Percentiles rank a stretch among this genome's conserved stretches.
Evolutionary conservation across 2,888 invertebrate species (phyloP).

Genomic region (Terebella lapidaria): DNA sequence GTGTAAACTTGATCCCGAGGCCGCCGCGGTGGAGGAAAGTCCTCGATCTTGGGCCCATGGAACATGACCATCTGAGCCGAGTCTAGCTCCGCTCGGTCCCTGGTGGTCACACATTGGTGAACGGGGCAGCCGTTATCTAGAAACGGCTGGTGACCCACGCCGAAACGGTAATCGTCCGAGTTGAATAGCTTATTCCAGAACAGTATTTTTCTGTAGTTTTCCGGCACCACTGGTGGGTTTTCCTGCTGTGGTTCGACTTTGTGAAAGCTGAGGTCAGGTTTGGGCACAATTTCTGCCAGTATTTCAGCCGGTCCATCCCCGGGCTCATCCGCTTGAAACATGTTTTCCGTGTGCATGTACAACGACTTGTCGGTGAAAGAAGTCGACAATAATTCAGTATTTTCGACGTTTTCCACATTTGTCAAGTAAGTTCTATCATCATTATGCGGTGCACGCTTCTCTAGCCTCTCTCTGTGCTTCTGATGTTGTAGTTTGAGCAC

Average conservation of each 20-base stretch:
- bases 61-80: constrained; percentile 2
- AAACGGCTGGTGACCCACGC: constrained; percentile 18
- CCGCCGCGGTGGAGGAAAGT: background rate
- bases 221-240: no score
- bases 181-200: constrained; percentile 18
- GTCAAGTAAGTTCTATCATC: no score
- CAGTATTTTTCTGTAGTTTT: no score
- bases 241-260: background rate
- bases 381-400: no score
- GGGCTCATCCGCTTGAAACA: background rate
- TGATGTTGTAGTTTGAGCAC: background rate
- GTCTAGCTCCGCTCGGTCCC: background rate
- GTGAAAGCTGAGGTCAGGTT: background rate
- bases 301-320: background rate
- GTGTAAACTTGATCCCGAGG: background rate
- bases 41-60: constrained; percentile 1
- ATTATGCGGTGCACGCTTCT: no score
- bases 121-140: constrained; percentile 16
- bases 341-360: no score
- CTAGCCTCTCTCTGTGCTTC: background rate
- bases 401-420: no score
- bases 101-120: background rate
- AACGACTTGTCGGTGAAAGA: no score
- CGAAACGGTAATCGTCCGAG: constrained; percentile 15
- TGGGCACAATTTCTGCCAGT: background rate